Evolutionary conservation across 2,113 vertebrate species (phyloP).

Genomic region (Sterrhoptilus dennistouni): DNA sequence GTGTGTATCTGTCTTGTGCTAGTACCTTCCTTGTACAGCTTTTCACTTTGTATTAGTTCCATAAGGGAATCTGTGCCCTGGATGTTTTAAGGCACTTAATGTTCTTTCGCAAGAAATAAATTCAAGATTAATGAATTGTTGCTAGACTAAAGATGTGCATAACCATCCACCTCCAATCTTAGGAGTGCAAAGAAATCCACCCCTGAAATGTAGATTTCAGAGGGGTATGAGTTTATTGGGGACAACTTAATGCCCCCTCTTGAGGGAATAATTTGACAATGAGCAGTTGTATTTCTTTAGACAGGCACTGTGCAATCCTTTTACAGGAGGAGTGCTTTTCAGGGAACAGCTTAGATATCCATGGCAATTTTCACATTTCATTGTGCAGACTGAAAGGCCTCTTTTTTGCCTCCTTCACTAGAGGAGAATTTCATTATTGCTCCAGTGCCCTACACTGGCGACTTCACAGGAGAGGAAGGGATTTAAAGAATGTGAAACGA

Average conservation of each 20-base stretch:
- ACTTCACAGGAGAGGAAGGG: background rate
- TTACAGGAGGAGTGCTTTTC: background rate
- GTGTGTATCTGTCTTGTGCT: slow-evolving; percentile 62
- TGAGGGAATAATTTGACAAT: background rate
- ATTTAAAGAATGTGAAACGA: background rate
- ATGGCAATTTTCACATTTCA: background rate
- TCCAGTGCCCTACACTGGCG: background rate
- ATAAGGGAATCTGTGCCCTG: background rate
- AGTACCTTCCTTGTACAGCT: slow-evolving; percentile 36
- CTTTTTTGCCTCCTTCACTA: background rate
- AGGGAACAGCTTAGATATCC: background rate
- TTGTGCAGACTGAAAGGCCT: background rate
- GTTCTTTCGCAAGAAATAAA: slow-evolving; percentile 25
- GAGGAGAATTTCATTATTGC: background rate
- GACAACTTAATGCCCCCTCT: background rate
- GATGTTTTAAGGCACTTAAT: slow-evolving; percentile 5
- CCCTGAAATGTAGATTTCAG: background rate
- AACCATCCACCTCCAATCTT: background rate
- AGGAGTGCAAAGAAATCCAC: background rate
- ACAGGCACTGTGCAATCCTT: background rate
- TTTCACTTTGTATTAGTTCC: background rate
- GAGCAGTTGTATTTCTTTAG: background rate
- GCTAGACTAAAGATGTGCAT: background rate
- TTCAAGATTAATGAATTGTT: slow-evolving; percentile 43
- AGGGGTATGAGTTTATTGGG: background rate